phyloP scores from a whole-genome alignment of 92 coral and sea anemone genomes.

The Palythoa grandiflora region DNA sequence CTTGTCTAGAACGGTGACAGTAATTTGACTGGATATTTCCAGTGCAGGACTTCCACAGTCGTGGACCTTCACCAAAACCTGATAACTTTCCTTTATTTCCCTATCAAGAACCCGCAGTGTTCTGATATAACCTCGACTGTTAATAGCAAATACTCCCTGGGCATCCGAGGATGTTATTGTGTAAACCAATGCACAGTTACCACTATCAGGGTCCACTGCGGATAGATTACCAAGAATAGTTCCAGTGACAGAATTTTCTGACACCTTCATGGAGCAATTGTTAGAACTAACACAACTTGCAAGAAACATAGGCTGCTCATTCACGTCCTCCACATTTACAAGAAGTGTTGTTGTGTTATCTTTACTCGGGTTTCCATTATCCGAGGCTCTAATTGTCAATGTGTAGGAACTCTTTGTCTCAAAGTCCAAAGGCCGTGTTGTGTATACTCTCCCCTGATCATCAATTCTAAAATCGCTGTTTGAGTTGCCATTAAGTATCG shows the following conservation, averaged over 20 bases:
- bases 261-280: slow-evolving; percentile 64
- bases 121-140: slow-evolving; percentile 59
- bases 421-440: slow-evolving; percentile 66
- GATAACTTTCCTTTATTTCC: slow-evolving; percentile 72
- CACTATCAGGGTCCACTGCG: slow-evolving; percentile 80
- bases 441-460: slow-evolving; percentile 65
- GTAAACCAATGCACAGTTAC: slow-evolving; percentile 59
- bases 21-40: slow-evolving; percentile 65
- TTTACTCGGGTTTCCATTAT: slow-evolving; percentile 68
- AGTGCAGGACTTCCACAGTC: slow-evolving; percentile 85
- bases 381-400: slow-evolving; percentile 69
- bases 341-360: slow-evolving; percentile 45
- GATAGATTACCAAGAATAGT: slow-evolving; percentile 38
- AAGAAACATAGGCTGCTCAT: slow-evolving; percentile 76
- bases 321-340: slow-evolving; percentile 68
- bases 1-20: slow-evolving; percentile 71
- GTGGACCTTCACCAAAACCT: slow-evolving; percentile 67
- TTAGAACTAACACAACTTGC: slow-evolving; percentile 55
- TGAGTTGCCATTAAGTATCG: slow-evolving; percentile 50
- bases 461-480: slow-evolving; percentile 59
- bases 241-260: slow-evolving; percentile 51
- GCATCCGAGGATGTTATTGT: slow-evolving; percentile 65
- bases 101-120: slow-evolving; percentile 73
- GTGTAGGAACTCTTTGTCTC: slow-evolving; percentile 66
- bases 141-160: slow-evolving; percentile 66